phyloP scores from a whole-genome alignment of 2,888 invertebrate species.

The Hydrotaea diabolus region DNA sequence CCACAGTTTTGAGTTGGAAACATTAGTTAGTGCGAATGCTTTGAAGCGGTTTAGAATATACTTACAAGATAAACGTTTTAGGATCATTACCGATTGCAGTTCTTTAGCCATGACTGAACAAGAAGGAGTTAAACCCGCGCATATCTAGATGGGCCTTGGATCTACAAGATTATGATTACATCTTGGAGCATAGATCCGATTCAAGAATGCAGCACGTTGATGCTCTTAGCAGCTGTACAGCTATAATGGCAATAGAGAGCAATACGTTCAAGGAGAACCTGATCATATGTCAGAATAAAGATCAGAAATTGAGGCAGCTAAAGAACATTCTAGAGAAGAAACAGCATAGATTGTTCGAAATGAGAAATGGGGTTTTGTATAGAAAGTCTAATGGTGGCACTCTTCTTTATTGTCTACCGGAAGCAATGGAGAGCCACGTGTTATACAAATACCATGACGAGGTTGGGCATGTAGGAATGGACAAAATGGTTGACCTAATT shows the following conservation, averaged over 20 bases:
- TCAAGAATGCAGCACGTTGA: constrained; percentile 47
- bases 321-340: constrained; percentile 1
- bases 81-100: too few relatives aligned
- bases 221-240: constrained; percentile 45
- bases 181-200: constrained; percentile 33
- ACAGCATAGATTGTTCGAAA: constrained; percentile 37
- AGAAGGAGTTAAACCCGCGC: too few relatives aligned
- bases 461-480: constrained; percentile 31
- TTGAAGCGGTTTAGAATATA: too few relatives aligned
- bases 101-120: constrained; percentile 33
- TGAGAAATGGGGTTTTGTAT: constrained; percentile 52
- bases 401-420: too few relatives aligned
- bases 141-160: too few relatives aligned
- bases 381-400: too few relatives aligned
- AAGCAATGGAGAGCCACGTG: too few relatives aligned
- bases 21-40: constrained; percentile 72
- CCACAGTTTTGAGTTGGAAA: too few relatives aligned
- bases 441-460: constrained; percentile 21
- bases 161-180: too few relatives aligned
- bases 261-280: too few relatives aligned
- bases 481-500: background rate
- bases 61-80: too few relatives aligned
- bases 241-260: too few relatives aligned
- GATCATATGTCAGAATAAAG: constrained; percentile 50
- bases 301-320: constrained; percentile 23